Evolutionary conservation across 2,113 vertebrate species (phyloP), one percentile per base, ranked within the genome.

Genomic region (Copsychus sechellarum): DNA sequence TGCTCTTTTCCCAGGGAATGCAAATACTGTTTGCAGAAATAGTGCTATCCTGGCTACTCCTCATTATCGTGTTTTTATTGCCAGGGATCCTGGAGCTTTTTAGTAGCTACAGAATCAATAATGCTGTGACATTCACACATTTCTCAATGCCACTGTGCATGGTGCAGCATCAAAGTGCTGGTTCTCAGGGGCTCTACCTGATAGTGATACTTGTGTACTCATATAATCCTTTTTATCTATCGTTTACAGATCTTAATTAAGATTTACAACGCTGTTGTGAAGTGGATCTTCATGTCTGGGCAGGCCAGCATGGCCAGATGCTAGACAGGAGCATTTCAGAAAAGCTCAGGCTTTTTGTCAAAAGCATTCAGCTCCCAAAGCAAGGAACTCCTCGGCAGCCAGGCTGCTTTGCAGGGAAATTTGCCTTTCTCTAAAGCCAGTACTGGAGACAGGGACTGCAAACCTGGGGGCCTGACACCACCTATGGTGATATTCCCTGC

Each of bases 91-190:
- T 71, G 85, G 65, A 91, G 76, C 92, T 71, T 88, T 96, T 90
- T 74, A 90, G 79, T 71, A 84, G 64, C 86, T 94, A 81, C 80
- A 67, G 82, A 95, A 96, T 96, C 95, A 96, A 86, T 96, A 95
- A 88, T 5, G 53, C 76, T 78, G 86, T 95, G 93, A 81, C 88
- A 78, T 92, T 93, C 88, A 69, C 57, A 65, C 86, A 65, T 96
- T 91, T 74, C 90, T 90, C 86, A 94, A 47, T 90, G 90, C 76
- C 1, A 1, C 79, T 29, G 76, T 83, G 88, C 71, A 13, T 53
- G 54, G 88, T 76, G 53, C 67, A 60, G 90, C 57, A 62, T 80
- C 85, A 84, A 93, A 90, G 64, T 61, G 33, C 84, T 74, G 60
- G 28, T 86, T 93, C 86, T 86, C 65, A 12, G 82, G 56, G 69